Percentiles rank a stretch among this genome's conserved stretches.
These are phyloP conservation scores for Hippopotamus amphibius DNA, from an alignment of 2,113 vertebrate genomes.

Conservation along the genomic window DNA sequence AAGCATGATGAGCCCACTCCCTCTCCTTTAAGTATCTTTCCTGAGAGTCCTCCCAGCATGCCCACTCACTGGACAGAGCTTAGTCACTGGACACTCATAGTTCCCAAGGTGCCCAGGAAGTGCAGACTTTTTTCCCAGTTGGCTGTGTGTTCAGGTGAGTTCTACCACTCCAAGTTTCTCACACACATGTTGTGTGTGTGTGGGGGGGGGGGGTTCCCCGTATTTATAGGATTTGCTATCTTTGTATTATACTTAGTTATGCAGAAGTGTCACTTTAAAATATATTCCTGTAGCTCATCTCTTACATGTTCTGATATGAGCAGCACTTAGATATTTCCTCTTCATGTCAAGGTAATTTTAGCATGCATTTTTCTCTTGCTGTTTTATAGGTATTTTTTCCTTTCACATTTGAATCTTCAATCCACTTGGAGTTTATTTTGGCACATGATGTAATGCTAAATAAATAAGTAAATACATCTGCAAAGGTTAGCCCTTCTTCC, in stretches of 20 bases:
- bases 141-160: not conserved
- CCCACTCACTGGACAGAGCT: not conserved
- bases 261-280: not conserved
- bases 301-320: not conserved
- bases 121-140: not conserved
- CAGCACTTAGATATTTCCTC: not conserved
- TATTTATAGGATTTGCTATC: not conserved
- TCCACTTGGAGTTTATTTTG: not conserved
- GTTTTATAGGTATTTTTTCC: not conserved
- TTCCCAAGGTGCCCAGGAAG: not conserved
- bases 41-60: not conserved
- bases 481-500: not conserved
- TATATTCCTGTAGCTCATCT: not conserved
- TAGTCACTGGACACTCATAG: not conserved
- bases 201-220: accelerated
- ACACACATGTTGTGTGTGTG: accelerated
- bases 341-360: not conserved
- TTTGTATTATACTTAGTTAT: not conserved
- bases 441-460: not conserved
- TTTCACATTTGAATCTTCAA: not conserved
- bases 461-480: not conserved
- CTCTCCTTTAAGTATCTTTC: not conserved
- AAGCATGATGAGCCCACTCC: not conserved
- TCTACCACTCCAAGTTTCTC: not conserved
- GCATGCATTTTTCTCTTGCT: not conserved